phyloP scores from a whole-genome alignment of 2,888 invertebrate genomes.

The Lamellibrachia satsuma region DNA sequence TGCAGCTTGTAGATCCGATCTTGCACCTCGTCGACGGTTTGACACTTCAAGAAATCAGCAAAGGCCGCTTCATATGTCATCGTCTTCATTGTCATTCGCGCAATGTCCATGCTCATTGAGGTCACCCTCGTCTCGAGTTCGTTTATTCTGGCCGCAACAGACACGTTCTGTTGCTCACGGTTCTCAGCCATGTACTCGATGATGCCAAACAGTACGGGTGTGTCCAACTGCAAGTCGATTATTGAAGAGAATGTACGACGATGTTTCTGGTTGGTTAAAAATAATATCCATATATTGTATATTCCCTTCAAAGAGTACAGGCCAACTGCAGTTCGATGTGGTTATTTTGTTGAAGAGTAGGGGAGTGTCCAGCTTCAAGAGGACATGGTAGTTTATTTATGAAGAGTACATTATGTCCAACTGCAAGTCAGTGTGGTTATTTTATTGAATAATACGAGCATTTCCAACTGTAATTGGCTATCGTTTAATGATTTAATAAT shows the following conservation, averaged over 20 bases:
- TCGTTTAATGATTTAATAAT: too few relatives aligned
- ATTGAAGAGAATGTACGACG: too few relatives aligned
- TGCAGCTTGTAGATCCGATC: slow-evolving; percentile 49
- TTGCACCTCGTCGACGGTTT: slow-evolving; percentile 45
- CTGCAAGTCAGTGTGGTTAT: background rate
- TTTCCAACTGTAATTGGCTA: too few relatives aligned
- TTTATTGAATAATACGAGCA: background rate
- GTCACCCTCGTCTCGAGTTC: slow-evolving; percentile 62
- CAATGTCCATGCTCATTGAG: slow-evolving; percentile 54
- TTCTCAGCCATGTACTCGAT: slow-evolving; percentile 35
- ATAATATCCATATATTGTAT: too few relatives aligned
- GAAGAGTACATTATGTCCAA: background rate
- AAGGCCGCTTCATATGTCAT: slow-evolving; percentile 55
- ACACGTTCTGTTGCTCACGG: slow-evolving; percentile 35
- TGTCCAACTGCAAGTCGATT: background rate
- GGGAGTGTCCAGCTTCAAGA: slow-evolving; percentile 1
- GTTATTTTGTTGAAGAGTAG: slow-evolving; percentile 7
- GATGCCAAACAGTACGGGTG: slow-evolving; percentile 25
- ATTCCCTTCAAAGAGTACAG: background rate
- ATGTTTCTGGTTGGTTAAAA: too few relatives aligned
- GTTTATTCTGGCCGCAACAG: slow-evolving; percentile 53
- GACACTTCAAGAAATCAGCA: slow-evolving; percentile 48
- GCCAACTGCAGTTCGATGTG: background rate
- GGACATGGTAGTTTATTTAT: background rate
- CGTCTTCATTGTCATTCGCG: slow-evolving; percentile 53